Evolutionary conservation across 2,888 invertebrate species (phyloP).

Genomic region (Melinaea menophilus): DNA sequence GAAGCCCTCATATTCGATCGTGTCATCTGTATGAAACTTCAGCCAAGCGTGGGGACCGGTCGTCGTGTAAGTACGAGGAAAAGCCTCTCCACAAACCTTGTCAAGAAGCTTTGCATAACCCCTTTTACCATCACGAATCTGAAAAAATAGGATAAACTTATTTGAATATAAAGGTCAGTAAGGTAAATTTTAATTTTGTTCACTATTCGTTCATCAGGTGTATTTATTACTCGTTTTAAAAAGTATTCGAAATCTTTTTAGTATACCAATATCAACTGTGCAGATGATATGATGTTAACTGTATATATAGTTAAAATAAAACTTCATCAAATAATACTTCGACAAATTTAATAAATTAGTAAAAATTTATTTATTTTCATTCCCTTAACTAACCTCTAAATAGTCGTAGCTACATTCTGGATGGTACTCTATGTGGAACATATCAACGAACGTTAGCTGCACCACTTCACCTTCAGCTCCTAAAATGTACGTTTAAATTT

Average conservation of each 20-base stretch:
- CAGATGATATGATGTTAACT: too few relatives aligned
- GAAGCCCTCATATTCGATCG: slow-evolving; percentile 70
- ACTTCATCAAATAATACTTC: neutral
- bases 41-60: slow-evolving; percentile 63
- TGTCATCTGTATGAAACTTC: slow-evolving; percentile 49
- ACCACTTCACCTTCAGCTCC: slow-evolving; percentile 52
- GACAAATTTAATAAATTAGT: too few relatives aligned
- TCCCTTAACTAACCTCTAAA: slow-evolving; percentile 54
- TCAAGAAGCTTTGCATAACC: slow-evolving; percentile 56
- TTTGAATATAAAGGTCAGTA: too few relatives aligned
- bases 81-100: slow-evolving; percentile 57
- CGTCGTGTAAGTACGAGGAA: slow-evolving; percentile 56
- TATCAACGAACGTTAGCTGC: slow-evolving; percentile 60
- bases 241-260: too few relatives aligned
- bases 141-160: slow-evolving; percentile 4
- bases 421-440: slow-evolving; percentile 66
- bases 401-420: slow-evolving; percentile 63
- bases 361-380: too few relatives aligned
- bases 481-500: slow-evolving; percentile 39
- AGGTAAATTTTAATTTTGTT: too few relatives aligned
- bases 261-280: too few relatives aligned
- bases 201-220: too few relatives aligned
- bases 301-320: too few relatives aligned
- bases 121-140: slow-evolving; percentile 63
- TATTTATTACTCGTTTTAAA: too few relatives aligned